Base-by-base conservation (phyloP, 2,888 invertebrate species). In the Mesoligia furuncula region DNA sequence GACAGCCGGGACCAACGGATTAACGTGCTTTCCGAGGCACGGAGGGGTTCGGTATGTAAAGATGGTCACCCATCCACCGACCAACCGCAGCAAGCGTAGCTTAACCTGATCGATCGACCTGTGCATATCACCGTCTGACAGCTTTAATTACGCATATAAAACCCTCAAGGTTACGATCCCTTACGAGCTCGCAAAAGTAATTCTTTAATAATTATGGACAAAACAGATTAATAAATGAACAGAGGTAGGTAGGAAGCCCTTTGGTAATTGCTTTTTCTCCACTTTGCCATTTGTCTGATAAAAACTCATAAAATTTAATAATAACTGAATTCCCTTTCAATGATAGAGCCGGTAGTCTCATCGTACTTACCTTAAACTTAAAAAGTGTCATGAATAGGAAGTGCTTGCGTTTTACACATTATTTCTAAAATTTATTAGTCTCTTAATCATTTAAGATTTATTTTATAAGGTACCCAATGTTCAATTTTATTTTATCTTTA, bases 221-320 rank as follows among this genome's bases (percentile, higher is more conserved):
- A 66, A 73, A 69, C 66, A 67, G 62, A 57, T 73, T 42, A 77
- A 59, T 51, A 36, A 68, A 79, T 59, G 15, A 54, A 67, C 54
- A 62, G 24, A 57, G 15, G 9, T 42, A 42, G 42, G 42, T 42
- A 42, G 42, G 42, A 42, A 42, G 42, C 11, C 36, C 24, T 73
- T 54, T 11, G 17, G 2, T 72, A 72, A 59, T 73, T 36, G 17
- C 24, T 27, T 69, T 76, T 70, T 39, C 54, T 59, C 61, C 59
- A 72, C 72, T 57, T 71, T 67, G 81, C 48, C 61, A 57, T 48
- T 54, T 31, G n/a, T 51, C 36, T n/a, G n/a, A 59, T 69, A 65
- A 64, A 65, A 65, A 80, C 17, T 70, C 20, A 5, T 73, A 17
- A 39, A 73, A 31, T 42, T 9, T 72, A 65, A 65, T 59, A n/a